Evolutionary conservation across 2,888 invertebrate genomes (phyloP), one percentile per base, ranked within the genome.

Genomic region (Rhodophaea formosa): DNA sequence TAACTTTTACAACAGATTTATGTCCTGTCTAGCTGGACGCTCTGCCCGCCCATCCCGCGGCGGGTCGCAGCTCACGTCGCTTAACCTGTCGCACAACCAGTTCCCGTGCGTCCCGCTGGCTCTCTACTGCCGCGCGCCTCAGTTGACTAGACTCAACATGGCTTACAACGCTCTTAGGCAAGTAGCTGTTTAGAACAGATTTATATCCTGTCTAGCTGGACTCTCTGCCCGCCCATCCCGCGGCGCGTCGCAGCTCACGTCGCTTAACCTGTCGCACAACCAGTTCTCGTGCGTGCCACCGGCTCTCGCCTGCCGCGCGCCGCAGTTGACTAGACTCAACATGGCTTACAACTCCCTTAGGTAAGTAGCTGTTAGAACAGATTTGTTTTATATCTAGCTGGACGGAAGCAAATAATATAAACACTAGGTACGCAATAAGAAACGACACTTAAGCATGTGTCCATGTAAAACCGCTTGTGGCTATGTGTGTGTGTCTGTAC

Each of bases 221-320:
- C n/a, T n/a, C n/a, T 29, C 51, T 8, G 15, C 32, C 32, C 35
- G 2, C 35, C 10, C 35, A 35, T 35, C 35, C 35, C 12, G 35
- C 8, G 8, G 12, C 12, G n/a, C 93, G 52, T 95, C 95, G 0
- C 93, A 94, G 62, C 84, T 97, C 8, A 92, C 94, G 1, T 93
- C 95, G n/a, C 92, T 99, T 5, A 98, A 98, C 88, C 91, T 99
- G 42, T 95, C 98, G 0, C 97, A 98, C 86, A 99, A 99, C 92
- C 93, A 96, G 68, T 97, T 99, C 80, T 94, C 95, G 35, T 94
- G 95, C 67, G 95, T 99, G 60, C 99, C 99, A 0, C 93, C 94
- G 1, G 96, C 96, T 51, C 87, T 99, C 43, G 96, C 99, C 1
- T 99, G 99, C 78, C 92, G 97, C 59, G 98, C 97, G 6, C 96